Conservation (phyloP, 2,888 invertebrate species). For the Acleris cristana region DNA sequence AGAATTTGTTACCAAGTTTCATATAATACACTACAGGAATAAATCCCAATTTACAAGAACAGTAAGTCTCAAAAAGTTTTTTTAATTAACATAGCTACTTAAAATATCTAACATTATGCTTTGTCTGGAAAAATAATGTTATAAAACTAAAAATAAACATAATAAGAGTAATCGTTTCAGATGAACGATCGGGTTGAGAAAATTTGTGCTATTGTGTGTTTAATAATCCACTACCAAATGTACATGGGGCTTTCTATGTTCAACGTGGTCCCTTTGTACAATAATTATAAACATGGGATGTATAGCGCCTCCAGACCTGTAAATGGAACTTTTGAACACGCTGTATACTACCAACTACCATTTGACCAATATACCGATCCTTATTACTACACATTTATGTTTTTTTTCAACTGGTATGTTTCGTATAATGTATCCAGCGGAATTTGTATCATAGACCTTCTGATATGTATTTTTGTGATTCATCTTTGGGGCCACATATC, state of each 20-base stretch:
- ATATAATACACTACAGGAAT: conserved; percentile 8
- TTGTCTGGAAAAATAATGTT: too few relatives aligned
- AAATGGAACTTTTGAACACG: conserved; percentile 15
- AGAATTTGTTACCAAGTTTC: conserved; percentile 14
- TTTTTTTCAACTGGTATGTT: neutral
- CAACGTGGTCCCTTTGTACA: conserved; percentile 4
- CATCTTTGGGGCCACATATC: conserved; percentile 22
- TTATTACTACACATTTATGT: neutral
- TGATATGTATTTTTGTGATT: conserved; percentile 6
- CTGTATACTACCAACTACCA: conserved; percentile 6
- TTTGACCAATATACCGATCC: conserved; percentile 7
- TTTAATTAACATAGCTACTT: neutral
- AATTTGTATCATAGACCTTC: neutral
- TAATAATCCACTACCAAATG: neutral
- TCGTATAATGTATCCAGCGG: neutral
- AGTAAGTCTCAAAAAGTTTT: neutral
- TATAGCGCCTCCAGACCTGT: neutral
- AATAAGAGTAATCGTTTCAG: neutral
- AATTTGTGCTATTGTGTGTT: neutral
- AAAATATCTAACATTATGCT: neutral
- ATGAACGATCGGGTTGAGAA: conserved; percentile 9
- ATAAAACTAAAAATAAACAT: neutral
- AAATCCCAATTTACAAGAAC: neutral
- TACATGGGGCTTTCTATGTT: neutral
- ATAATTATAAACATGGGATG: conserved; percentile 11